Conservation (phyloP, 2,797 vertebrate species). For the Erethizon dorsatum region DNA sequence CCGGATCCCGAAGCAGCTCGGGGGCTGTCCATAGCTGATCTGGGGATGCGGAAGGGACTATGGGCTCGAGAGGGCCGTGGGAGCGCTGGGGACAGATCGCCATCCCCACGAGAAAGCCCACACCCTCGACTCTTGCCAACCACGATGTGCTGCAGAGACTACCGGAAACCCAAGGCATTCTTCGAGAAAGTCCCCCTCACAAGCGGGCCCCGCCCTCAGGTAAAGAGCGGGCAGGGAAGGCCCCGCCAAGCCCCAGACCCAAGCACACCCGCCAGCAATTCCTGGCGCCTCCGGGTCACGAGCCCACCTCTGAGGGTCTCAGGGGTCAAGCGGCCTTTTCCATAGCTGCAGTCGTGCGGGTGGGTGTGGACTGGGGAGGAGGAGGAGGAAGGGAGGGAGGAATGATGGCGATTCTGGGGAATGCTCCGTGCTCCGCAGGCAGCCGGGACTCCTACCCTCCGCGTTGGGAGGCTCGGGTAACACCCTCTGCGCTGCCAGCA, state of each 20-base stretch:
- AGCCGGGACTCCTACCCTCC: conserved; percentile 88
- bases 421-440: neutral
- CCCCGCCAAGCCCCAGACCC: neutral
- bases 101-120: neutral
- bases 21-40: conserved; percentile 96
- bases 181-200: neutral
- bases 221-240: neutral
- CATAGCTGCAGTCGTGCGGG: neutral
- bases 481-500: conserved; percentile 91
- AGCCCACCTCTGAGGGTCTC: neutral
- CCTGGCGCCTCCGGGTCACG: neutral
- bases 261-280: neutral
- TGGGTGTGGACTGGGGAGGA: neutral
- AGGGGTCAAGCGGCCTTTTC: neutral
- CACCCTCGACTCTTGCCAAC: neutral
- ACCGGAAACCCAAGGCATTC: neutral
- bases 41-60: conserved; percentile 74
- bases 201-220: neutral
- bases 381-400: neutral
- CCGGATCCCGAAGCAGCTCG: conserved; percentile 92
- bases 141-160: neutral
- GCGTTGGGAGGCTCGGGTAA: conserved; percentile 83
- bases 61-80: neutral
- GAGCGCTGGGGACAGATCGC: neutral
- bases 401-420: neutral